phyloP scores from a whole-genome alignment of 1,140 invertebrate genomes.

The Pseudomyrmex pallidus region DNA sequence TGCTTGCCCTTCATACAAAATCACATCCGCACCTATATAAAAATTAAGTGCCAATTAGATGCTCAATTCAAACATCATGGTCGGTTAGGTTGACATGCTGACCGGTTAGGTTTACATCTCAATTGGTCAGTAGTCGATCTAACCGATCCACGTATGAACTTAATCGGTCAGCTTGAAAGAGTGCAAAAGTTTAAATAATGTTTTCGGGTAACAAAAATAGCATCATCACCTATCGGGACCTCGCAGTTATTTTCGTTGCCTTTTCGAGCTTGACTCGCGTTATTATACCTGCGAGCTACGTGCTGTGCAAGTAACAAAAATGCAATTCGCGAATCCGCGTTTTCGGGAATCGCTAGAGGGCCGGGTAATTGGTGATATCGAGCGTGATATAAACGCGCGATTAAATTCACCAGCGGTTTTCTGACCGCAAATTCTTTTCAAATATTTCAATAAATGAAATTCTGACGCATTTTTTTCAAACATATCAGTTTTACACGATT shows the following conservation, averaged over 20 bases:
- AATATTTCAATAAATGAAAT: conserved; percentile 2
- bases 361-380: conserved; percentile 29
- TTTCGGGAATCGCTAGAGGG: conserved; percentile 52
- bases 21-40: too few species aligned
- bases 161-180: too few species aligned
- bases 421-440: not conserved
- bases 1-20: too few species aligned
- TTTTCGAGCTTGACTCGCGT: conserved; percentile 50
- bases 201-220: conserved; percentile 42
- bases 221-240: conserved; percentile 7
- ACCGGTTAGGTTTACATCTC: too few species aligned
- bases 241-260: conserved; percentile 51
- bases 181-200: conserved; percentile 53
- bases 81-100: too few species aligned
- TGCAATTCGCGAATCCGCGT: conserved; percentile 63
- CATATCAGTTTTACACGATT: not conserved
- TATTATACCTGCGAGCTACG: conserved; percentile 48
- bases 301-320: conserved; percentile 46
- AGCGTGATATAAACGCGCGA: conserved; percentile 57
- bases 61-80: too few species aligned
- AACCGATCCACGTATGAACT: too few species aligned
- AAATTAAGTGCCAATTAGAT: too few species aligned
- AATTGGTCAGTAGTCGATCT: too few species aligned
- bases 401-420: conserved; percentile 49
- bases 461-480: not conserved